Percentiles rank a stretch among this genome's conserved stretches.
These are phyloP conservation scores for Atherinomorus stipes DNA, from an alignment of 2,113 vertebrate species.

Conservation along the genomic window DNA sequence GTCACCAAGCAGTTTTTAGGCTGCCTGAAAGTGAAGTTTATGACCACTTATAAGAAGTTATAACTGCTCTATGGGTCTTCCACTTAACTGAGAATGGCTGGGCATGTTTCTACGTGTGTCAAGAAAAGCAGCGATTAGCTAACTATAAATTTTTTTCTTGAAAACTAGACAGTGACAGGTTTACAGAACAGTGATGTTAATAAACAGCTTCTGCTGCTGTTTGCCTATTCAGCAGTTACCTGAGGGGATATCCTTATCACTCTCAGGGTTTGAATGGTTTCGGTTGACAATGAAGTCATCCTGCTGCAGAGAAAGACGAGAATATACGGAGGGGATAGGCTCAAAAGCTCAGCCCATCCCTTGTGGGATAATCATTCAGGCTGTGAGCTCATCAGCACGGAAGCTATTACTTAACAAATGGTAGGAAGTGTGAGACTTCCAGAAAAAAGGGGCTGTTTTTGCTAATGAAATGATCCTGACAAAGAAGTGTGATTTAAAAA, in stretches of 20 bases:
- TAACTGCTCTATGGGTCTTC: slow-evolving; percentile 48
- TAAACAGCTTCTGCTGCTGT: slow-evolving; percentile 52
- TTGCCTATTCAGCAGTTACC: slow-evolving; percentile 57
- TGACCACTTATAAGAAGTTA: slow-evolving; percentile 26
- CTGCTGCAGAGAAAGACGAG: slow-evolving; percentile 59
- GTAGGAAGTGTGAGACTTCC: slow-evolving; percentile 11
- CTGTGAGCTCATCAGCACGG: slow-evolving; percentile 12
- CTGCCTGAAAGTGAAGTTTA: background rate
- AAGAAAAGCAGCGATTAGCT: slow-evolving; percentile 57
- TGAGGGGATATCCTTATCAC: slow-evolving; percentile 55
- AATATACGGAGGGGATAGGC: slow-evolving; percentile 32
- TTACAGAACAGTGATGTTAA: slow-evolving; percentile 44
- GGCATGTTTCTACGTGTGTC: slow-evolving; percentile 30
- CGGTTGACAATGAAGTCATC: slow-evolving; percentile 72
- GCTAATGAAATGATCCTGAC: background rate
- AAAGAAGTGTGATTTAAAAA: slow-evolving; percentile 8
- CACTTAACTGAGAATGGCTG: slow-evolving; percentile 28
- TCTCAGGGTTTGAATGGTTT: slow-evolving; percentile 52
- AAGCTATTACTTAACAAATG: slow-evolving; percentile 32
- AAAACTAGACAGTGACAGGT: slow-evolving; percentile 48
- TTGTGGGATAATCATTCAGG: slow-evolving; percentile 42
- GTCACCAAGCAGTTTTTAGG: background rate
- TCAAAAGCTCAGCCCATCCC: slow-evolving; percentile 31
- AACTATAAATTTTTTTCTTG: slow-evolving; percentile 54
- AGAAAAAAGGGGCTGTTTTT: slow-evolving; percentile 29